These are phyloP conservation scores for Brachyalestes nurse DNA, from an alignment of 2,797 vertebrate species.

Conservation along the genomic window DNA sequence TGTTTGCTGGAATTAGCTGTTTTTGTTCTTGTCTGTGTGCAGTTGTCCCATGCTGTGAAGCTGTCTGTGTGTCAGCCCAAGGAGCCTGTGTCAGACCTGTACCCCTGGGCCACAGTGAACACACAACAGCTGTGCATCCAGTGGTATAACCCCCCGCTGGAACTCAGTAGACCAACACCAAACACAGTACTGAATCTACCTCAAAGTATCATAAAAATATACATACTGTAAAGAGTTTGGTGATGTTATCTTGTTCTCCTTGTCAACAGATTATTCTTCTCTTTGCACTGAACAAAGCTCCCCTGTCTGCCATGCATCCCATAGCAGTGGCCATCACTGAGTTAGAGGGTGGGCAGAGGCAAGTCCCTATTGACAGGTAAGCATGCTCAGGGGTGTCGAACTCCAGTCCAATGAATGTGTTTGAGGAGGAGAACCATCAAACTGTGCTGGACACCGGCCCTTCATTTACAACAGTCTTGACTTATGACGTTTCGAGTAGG, in stretches of 20 bases:
- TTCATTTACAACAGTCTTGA: no score
- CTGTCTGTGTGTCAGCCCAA: slow-evolving; percentile 5
- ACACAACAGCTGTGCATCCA: slow-evolving; percentile 82
- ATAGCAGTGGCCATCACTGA: slow-evolving; percentile 1
- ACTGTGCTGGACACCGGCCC: no score
- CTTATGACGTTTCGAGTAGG: no score
- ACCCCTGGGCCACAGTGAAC: slow-evolving; percentile 51
- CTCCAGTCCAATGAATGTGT: no score
- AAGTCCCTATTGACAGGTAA: slow-evolving; percentile 52
- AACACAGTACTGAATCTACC: slow-evolving; percentile 70
- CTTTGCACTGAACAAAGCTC: slow-evolving; percentile 53
- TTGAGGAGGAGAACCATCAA: no score
- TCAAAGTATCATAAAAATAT: background rate
- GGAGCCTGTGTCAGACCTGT: slow-evolving; percentile 30
- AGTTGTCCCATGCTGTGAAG: slow-evolving; percentile 21
- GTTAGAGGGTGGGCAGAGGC: slow-evolving; percentile 50
- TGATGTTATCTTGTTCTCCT: background rate
- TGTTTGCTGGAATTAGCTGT: background rate
- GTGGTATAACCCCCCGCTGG: slow-evolving; percentile 79
- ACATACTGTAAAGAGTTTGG: background rate
- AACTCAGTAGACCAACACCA: slow-evolving; percentile 53
- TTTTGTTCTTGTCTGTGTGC: background rate
- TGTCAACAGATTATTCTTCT: slow-evolving; percentile 54
- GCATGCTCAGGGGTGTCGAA: no score
- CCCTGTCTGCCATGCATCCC: slow-evolving; percentile 31